Evolutionary conservation across 2,113 vertebrate species (phyloP), one percentile per base, ranked within the genome.

Genomic region (Oplegnathus fasciatus): DNA sequence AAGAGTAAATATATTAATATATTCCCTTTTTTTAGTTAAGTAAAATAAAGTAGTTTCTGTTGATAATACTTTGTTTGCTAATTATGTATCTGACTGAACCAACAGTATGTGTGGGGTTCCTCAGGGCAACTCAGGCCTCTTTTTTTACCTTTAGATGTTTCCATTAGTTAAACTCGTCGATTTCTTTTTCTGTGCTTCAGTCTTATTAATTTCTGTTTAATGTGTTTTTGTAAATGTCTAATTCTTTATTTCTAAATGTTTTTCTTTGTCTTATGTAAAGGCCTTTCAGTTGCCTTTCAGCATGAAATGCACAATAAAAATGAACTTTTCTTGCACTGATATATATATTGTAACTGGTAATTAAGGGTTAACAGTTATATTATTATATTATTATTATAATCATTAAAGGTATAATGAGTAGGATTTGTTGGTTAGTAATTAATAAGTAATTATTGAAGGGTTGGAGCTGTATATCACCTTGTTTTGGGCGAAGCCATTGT

Each of bases 401-500:
- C n/a, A n/a, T n/a, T n/a, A n/a, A n/a, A n/a, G n/a, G n/a, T n/a
- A n/a, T n/a, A n/a, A n/a, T n/a, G n/a, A n/a, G n/a, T n/a, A n/a
- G n/a, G n/a, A n/a, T n/a, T n/a, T n/a, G n/a, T n/a, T n/a, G n/a
- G n/a, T 48, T 7, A 52, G 50, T 52, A 1, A 61, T 40, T 26
- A 22, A 9, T 28, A 30, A 15, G 2, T 64, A 1, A 54, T 66
- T 4, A 42, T 9, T 60, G 4, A 68, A 26, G 9, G 2, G 1
- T 32, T 60, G 8, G 3, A 20, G 20, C 18, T 54, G 64, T 46
- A 34, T n/a, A 1, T 84, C 32, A 98, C 98, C 94, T 96, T 91
- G 76, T 98, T 98, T 24, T 82, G 89, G 9, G 73, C 1, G 46
- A 99, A 99, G 77, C 97, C 97, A 15, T 94, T 91, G 0, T 99